A percentile compares a stretch with the other conserved stretches of the same genome.
phyloP scores from a whole-genome alignment of 2,888 invertebrate genomes.

The Drosophila anomelani region DNA sequence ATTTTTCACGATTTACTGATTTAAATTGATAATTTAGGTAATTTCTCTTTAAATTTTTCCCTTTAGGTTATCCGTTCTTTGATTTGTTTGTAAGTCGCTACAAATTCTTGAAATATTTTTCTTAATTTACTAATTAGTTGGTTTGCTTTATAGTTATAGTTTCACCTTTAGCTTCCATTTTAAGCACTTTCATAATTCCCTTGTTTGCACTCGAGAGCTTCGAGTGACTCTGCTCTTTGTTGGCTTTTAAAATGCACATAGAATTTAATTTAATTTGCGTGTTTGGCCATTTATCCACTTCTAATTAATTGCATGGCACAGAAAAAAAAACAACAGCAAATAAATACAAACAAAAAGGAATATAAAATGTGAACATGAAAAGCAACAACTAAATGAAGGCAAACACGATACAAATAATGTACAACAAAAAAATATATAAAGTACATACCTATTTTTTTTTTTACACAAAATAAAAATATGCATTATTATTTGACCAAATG shows the following conservation, averaged over 20 bases:
- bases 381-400: conserved; percentile 20
- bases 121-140: conserved; percentile 10
- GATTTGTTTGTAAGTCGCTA: neutral
- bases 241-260: conserved; percentile 28
- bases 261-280: conserved; percentile 44
- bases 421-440: neutral
- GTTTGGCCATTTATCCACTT: conserved; percentile 42
- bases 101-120: conserved; percentile 4
- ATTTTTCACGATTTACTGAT: too few species aligned
- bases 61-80: fast-evolving
- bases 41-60: too few species aligned
- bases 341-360: neutral
- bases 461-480: conserved; percentile 25
- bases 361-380: conserved; percentile 8
- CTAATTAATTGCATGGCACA: conserved; percentile 59
- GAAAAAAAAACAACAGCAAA: conserved; percentile 1
- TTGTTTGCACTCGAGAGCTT: conserved; percentile 16
- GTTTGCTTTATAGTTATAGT: neutral
- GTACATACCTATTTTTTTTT: neutral
- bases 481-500: conserved; percentile 47
- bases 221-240: conserved; percentile 2
- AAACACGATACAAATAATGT: conserved; percentile 22
- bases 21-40: too few species aligned
- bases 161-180: neutral
- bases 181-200: conserved; percentile 21